Evolutionary conservation across 2,797 vertebrate species (phyloP), one percentile per base, ranked within the genome.

Genomic region (Falco naumanni): DNA sequence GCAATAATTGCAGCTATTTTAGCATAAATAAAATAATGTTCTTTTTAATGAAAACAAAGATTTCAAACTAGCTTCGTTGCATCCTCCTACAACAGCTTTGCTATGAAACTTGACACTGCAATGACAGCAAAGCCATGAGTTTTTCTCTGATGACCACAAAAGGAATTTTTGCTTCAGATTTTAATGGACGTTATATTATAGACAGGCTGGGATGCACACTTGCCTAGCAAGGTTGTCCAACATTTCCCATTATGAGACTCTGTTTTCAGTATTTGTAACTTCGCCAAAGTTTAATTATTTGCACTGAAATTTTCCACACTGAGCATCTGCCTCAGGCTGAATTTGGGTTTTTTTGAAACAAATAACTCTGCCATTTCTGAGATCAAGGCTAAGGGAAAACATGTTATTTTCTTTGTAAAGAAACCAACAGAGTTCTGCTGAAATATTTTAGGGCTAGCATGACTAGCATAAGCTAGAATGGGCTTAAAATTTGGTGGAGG

Each of bases 271-370:
- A 77, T 64, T 92, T 96, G 89, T 87, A 85, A 75, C 50, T 84
- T 89, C 83, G 84, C 92, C 90, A 92, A 92, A 83, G 71, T 95
- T 89, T 92, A 94, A 95, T 95, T 83, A 92, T 93, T 95, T 94
- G 57, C 60, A 65, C 75, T 90, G 60, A 90, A 93, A 91, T 71
- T 95, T 95, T 96, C 84, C 71, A 81, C 61, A 71, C 53, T 80
- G 37, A 90, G 57, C 69, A 93, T 90, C 60, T 92, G 88, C 84
- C 80, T 81, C 37, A 68, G 75, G 57, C 45, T 75, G 81, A 89
- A 75, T 85, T 80, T 87, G 0, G 0, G 25, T 81, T 64, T 81
- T 93, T 84, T 69, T 2, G 22, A 92, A 79, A 85, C 48, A 90
- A 84, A 80, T n/a, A 66, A 57, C 45, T 84, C 33, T 41, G 57